Base-by-base conservation (phyloP, 2,888 invertebrate species). In the Chironomus riparius region DNA sequence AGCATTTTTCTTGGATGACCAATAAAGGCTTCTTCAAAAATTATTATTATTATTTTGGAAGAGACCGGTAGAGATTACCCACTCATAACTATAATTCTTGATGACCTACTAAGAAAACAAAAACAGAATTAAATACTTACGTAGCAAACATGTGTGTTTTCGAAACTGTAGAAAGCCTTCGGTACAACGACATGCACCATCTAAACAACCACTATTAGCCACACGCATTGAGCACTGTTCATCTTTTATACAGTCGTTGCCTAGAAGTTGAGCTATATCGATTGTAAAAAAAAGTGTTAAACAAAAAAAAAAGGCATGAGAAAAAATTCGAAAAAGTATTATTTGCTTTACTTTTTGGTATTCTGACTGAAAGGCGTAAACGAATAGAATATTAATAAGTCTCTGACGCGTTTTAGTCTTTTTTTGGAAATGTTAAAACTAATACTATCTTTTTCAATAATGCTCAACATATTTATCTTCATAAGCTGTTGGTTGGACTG, bases 161-260 rank as follows among this genome's bases (percentile, higher is more conserved):
- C 94, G 88, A 86, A 93, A 94, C 83, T 94, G 93, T 78, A 95
- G 86, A 85, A 91, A 93, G 79, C 93, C 93, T 80, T 91, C 91
- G 77, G 91, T 89, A 84, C 95, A 95, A 65, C 91, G 89, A 82
- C 95, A 95, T 70, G 91, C 89, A 50, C 93, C 92, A 77, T 92
- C 92, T 79, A 92, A 85, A 80, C 95, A 95, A 78, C 90, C 91
- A 83, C 94, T 94, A 85, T 94, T 92, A 18, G 93, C 92, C 76
- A 95, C 95, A 83, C 94, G 94, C 85, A 94, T 86, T 24, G 92
- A 91, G 81, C 95, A 95, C 82, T 95, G 95, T 80, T 93, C 92
- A 77, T 91, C 88, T 71, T 94, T 90, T 78, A 88, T 81, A 82
- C 95, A 95, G 81, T 92, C 92, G 80, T 93, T 92, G 71, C 94